Base-by-base conservation (phyloP, 2,888 invertebrate genomes). In the Limenitis camilla region DNA sequence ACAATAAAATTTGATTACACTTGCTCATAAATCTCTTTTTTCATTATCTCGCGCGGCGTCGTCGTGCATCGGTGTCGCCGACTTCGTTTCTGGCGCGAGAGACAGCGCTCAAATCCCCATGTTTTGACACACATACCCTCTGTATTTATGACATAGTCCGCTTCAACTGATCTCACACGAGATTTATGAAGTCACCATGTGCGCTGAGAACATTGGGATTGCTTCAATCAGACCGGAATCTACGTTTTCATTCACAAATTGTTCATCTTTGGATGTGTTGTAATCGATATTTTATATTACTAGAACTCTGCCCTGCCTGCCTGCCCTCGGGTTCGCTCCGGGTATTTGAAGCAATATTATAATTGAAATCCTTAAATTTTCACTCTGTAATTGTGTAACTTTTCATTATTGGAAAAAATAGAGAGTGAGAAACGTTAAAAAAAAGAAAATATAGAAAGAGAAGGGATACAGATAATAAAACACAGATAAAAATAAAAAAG, bases 21-120 rank as follows among this genome's bases (percentile, higher is more conserved):
- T 77, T 75, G 75, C 79, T 80, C 87, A 83, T 87, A 84, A 86
- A 87, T 87, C 87, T 86, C 78, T 78, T 81, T 85, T 87, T 82
- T 84, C 83, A 84, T 85, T 84, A 84, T 81, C 79, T 79, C 71
- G 68, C 63, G 61, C 68, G 71, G 71, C 77, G 75, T 73, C 73
- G 71, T 64, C 60, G 60, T 67, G 28, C 36, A 35, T 35, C 38
- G 19, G 19, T 19, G 19, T 19, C 19, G 19, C 19, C 19, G 19
- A 3, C 69, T 65, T 64, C 68, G 69, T 69, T 69, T 70, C 67
- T 65, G 68, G 55, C 63, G 68, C 74, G 75, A 69, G 75, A 71
- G 69, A 70, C 70, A 69, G 72, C 71, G 72, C 75, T 76, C 72
- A 76, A 83, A 82, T 80, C 86, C 83, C 82, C 67, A 81, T 85